phyloP scores from a whole-genome alignment of 1,140 invertebrate species.

The Zaprionus vittiger region DNA sequence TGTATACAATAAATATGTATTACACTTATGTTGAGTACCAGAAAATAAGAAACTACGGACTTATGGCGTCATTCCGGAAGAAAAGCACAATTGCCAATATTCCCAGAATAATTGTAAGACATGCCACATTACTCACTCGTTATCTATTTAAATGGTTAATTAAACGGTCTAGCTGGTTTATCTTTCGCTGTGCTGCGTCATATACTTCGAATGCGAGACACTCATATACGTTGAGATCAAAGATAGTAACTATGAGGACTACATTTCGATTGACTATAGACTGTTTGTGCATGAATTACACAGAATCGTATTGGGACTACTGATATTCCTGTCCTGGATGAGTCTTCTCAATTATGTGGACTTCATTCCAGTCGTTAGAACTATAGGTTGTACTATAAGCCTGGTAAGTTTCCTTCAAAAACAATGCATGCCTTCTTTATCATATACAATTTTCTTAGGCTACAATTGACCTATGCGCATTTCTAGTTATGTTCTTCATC shows the following conservation, averaged over 20 bases:
- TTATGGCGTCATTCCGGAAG: background rate
- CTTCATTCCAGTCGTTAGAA: conserved; percentile 91
- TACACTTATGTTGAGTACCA: conserved; percentile 20
- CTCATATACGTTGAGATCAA: background rate
- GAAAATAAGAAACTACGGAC: background rate
- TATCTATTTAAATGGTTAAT: background rate
- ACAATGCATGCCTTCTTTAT: background rate
- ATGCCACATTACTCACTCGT: background rate
- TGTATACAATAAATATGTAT: conserved; percentile 21
- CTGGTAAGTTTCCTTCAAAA: conserved; percentile 4
- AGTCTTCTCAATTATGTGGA: conserved; percentile 45
- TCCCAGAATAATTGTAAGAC: conserved; percentile 10
- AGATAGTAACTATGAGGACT: background rate
- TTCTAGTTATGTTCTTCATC: conserved; percentile 91
- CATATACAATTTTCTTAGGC: conserved; percentile 84
- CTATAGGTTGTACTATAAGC: conserved; percentile 88
- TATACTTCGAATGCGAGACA: background rate
- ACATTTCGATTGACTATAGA: conserved; percentile 4
- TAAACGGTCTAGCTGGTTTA: background rate
- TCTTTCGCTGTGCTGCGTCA: background rate
- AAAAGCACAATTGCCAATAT: background rate
- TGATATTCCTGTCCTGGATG: conserved; percentile 46
- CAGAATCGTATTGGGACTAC: conserved; percentile 25
- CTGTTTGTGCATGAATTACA: background rate
- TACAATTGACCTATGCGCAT: conserved; percentile 89